phyloP scores from a whole-genome alignment of 2,113 vertebrate species.

The Oplegnathus fasciatus region DNA sequence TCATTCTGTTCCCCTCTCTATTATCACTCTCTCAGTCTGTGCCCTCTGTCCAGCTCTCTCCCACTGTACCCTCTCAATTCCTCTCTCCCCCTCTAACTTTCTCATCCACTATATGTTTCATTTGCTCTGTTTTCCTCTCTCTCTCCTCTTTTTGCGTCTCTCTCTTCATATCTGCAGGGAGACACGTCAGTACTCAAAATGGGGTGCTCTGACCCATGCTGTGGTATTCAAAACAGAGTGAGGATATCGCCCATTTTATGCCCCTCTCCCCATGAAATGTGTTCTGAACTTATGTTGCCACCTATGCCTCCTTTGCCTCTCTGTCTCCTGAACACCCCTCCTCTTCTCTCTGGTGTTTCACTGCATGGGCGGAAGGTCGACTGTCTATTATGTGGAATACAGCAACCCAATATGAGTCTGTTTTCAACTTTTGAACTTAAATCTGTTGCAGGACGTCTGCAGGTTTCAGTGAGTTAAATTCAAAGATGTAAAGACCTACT shows the following conservation, averaged over 20 bases:
- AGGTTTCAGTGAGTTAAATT: constrained; percentile 18
- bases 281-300: constrained; percentile 1
- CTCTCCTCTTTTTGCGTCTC: neutral
- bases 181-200: constrained; percentile 20
- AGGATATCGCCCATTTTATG: constrained; percentile 11
- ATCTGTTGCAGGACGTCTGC: neutral
- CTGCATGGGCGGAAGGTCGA: constrained; percentile 3
- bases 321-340: constrained; percentile 3
- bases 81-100: constrained; percentile 5
- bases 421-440: constrained; percentile 20
- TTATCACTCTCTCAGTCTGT: constrained; percentile 30
- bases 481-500: neutral
- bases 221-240: constrained; percentile 42
- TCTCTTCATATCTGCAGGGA: constrained; percentile 12
- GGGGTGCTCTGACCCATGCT: constrained; percentile 14
- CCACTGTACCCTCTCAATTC: neutral
- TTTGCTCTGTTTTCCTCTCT: constrained; percentile 4
- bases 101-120: constrained; percentile 4
- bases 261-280: neutral
- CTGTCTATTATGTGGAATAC: constrained; percentile 2
- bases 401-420: constrained; percentile 14
- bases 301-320: constrained; percentile 11
- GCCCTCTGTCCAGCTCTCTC: constrained; percentile 17
- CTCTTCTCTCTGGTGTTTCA: neutral
- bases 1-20: constrained; percentile 15